Conservation (phyloP, 1,140 invertebrate species). For the Brachystomella parvula region DNA sequence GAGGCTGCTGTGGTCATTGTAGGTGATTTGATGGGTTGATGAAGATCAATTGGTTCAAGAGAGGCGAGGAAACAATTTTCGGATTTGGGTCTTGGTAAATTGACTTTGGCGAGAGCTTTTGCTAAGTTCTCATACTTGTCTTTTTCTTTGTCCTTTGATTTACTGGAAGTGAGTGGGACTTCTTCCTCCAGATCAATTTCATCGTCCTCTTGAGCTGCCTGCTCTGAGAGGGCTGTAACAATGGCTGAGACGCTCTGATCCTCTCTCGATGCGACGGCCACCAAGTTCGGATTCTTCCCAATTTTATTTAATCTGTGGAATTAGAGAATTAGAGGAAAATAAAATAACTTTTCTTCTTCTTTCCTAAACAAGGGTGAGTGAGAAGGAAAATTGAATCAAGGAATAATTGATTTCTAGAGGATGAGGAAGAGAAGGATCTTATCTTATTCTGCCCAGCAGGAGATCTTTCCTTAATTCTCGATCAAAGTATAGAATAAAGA, state of each 20-base stretch:
- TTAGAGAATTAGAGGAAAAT: constrained; percentile 33
- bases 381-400: constrained; percentile 2
- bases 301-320: constrained; percentile 82
- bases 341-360: too few species aligned
- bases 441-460: too few species aligned
- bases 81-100: constrained; percentile 67
- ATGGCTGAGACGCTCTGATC: constrained; percentile 84
- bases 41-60: constrained; percentile 34
- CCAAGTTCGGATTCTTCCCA: constrained; percentile 93
- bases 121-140: constrained; percentile 43
- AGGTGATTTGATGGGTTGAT: neutral
- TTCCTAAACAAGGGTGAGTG: neutral
- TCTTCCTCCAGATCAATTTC: constrained; percentile 31
- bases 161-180: constrained; percentile 23
- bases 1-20: neutral
- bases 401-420: neutral
- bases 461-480: too few species aligned
- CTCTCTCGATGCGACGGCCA: constrained; percentile 55
- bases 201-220: constrained; percentile 61
- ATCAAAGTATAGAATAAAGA: too few species aligned
- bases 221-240: constrained; percentile 77
- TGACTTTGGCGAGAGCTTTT: constrained; percentile 55
- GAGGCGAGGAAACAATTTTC: constrained; percentile 67
- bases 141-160: constrained; percentile 38
- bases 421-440: neutral